A percentile compares a stretch with the other conserved stretches of the same genome.
These are phyloP conservation scores for Ornithorhynchus anatinus DNA, from an alignment of 2,113 vertebrate species.

Conservation along the genomic window DNA sequence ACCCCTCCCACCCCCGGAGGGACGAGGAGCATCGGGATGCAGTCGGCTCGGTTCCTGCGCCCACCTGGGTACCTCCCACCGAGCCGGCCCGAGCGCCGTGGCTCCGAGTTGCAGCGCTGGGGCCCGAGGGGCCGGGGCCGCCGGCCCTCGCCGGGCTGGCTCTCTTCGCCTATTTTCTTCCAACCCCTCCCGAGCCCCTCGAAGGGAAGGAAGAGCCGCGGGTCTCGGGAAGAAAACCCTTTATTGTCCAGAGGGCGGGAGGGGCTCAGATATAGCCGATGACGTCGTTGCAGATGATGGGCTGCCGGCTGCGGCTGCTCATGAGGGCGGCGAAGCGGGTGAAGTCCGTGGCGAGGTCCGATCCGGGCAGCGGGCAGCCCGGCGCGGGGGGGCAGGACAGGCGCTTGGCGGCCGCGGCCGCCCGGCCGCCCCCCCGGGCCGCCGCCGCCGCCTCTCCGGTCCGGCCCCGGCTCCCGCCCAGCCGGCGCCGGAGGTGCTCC, in stretches of 20 bases:
- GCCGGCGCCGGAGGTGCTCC: constrained; percentile 78
- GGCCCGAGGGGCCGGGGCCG: neutral
- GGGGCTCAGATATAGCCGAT: constrained; percentile 87
- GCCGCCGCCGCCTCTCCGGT: constrained; percentile 43
- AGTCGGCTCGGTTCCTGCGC: no score
- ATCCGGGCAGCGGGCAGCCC: constrained; percentile 75
- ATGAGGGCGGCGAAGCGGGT: constrained; percentile 87
- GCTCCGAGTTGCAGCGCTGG: neutral
- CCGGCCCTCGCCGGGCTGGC: no score
- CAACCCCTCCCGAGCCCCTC: neutral
- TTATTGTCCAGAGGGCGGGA: constrained; percentile 47
- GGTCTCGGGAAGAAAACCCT: constrained; percentile 29
- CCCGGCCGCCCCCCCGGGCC: constrained; percentile 20
- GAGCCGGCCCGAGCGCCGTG: no score
- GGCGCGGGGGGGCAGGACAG: constrained; percentile 87
- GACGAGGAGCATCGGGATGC: no score
- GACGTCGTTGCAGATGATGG: constrained; percentile 94
- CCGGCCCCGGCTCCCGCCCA: constrained; percentile 80
- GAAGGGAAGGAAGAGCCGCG: neutral
- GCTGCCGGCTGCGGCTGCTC: constrained; percentile 94
- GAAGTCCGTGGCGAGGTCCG: constrained; percentile 82
- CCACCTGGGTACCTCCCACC: no score
- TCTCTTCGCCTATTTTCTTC: no score
- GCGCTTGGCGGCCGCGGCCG: constrained; percentile 74
- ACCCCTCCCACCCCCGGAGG: no score